These are phyloP conservation scores for Hestina assimilis DNA, from an alignment of 1,140 invertebrate genomes.

Conservation along the genomic window DNA sequence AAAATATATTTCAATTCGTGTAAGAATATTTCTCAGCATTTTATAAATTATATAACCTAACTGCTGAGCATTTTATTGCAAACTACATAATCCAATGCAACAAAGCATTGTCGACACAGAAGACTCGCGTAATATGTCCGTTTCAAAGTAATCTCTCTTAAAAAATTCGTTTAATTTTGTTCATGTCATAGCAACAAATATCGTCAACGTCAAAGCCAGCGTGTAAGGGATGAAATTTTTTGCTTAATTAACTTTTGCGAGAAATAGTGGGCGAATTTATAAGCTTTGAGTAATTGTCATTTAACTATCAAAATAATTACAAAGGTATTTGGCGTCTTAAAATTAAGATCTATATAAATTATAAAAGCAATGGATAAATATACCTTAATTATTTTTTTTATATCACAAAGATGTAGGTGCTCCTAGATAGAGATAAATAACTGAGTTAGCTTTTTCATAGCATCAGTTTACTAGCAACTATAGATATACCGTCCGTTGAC, in stretches of 20 bases:
- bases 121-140: constrained; percentile 7
- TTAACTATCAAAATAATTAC: constrained; percentile 8
- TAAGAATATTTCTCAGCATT: too few relatives aligned
- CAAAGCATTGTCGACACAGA: constrained; percentile 16
- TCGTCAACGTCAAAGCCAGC: constrained; percentile 12
- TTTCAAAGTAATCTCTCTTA: constrained; percentile 1
- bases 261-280: constrained; percentile 4
- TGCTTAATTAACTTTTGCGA: constrained; percentile 12
- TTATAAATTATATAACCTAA: background rate
- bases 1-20: background rate
- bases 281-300: background rate
- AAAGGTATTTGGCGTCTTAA: background rate
- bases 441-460: too few relatives aligned
- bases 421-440: too few relatives aligned
- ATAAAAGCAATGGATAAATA: background rate
- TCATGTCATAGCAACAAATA: constrained; percentile 15
- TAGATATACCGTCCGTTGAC: too few relatives aligned
- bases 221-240: constrained; percentile 14
- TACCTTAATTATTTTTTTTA: background rate
- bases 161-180: constrained; percentile 17
- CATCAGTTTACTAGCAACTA: too few relatives aligned
- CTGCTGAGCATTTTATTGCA: background rate
- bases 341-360: background rate
- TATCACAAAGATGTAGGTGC: too few relatives aligned
- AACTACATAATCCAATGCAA: background rate